Base-by-base conservation (phyloP, 2,888 invertebrate species). In the Ephialtes manifestator region DNA sequence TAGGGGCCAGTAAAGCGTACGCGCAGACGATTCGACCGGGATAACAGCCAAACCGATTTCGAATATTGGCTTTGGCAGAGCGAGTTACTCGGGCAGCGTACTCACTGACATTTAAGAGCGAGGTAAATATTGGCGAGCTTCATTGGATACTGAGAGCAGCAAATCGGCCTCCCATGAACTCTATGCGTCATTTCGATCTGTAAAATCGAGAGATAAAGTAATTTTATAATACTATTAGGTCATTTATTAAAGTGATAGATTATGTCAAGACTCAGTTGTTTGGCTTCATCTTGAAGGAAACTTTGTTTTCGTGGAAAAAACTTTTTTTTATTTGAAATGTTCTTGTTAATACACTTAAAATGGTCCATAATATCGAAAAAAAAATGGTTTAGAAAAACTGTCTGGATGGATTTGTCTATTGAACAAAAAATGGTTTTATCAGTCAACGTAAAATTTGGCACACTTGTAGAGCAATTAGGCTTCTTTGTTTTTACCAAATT, bases 41-140 rank as follows among this genome's bases (percentile, higher is more conserved):
- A 83, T 90, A 87, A 89, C 86, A 72, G 87, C 87, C 88, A 87
- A 90, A 88, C 86, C 90, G 86, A 89, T 90, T 83, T 89, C 86
- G 88, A 88, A 89, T 90, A 90, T 91, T 91, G 87, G 87, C 89
- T 90, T 90, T 91, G 91, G 91, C 63, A 81, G 79, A 43, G 51
- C 43, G 70, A 71, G 63, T 51, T 53, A 60, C 70, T 46, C 63
- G 79, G 60, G 63, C 72, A 60, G 48, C 58, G 31, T 70, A 71
- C 78, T 70, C 86, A 79, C 88, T 89, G 90, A 89, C 89, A 90
- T 91, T 90, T 89, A 89, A 89, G 88, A 88, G 88, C 84, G 83
- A 77, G 72, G 88, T 88, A 91, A 91, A 91, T 91, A 91, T 91
- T 91, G 89, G 89, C 81, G 55, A 43, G 72, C 87, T 90, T 87